Base-by-base conservation (phyloP, 1,140 invertebrate species). In the Drosophila triauraria region DNA sequence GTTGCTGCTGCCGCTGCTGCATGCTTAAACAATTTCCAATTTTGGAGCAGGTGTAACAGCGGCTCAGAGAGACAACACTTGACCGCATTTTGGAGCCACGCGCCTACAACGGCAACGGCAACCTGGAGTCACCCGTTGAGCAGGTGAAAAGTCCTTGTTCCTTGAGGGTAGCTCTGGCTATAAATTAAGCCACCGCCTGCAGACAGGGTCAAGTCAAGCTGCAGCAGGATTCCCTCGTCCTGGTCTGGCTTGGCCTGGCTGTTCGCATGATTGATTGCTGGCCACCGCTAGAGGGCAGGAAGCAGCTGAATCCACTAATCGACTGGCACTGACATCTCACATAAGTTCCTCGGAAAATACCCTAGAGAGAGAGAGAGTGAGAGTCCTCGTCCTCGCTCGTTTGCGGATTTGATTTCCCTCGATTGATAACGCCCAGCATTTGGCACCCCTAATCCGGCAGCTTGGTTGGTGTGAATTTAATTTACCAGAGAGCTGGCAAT, bases 21-120 rank as follows among this genome's bases (percentile, higher is more conserved):
- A 75, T 76, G 71, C 69, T 75, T 74, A 47, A 67, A 77, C 70
- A 72, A 72, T 75, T 75, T 75, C 64, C 72, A 75, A 75, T 75
- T 90, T 90, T 90, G 85, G 85, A 85, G 85, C 85, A 90, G 85
- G 85, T 90, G 85, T 90, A 90, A 90, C 48, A 54, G 54, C 43
- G 57, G 38, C 46, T 35, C 42, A 25, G 59, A 51, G 65, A 84
- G 84, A 80, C 85, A 88, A 78, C 85, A 88, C 85, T 88, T 88
- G 85, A 88, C 85, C 85, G 85, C 85, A 88, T 88, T 88, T 88
- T 88, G 85, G 85, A 88, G 85, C 85, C 75, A 76, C 85, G 85
- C 85, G 85, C 85, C 85, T 90, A 80, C 78, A 68, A 91, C 78
- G 70, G 51, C 78, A 68, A 91, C 78, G 70, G 51, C 69, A 70